A percentile compares a stretch with the other conserved stretches of the same genome.
Evolutionary conservation across 2,888 invertebrate species (phyloP).

Genomic region (Ceraclea dissimilis): DNA sequence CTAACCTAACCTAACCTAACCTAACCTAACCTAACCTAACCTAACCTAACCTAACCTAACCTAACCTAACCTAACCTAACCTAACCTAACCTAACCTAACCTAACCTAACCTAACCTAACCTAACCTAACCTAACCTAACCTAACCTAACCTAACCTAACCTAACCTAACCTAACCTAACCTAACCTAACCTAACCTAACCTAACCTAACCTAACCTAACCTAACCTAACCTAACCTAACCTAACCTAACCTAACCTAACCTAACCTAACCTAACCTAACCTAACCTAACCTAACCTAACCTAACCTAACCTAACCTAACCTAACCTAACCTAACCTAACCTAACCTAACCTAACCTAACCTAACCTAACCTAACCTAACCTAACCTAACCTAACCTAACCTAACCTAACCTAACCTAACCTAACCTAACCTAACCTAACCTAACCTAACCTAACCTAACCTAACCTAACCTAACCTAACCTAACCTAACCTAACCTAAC

Average conservation of each 20-base stretch:
- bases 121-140: too few species aligned
- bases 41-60: neutral
- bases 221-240: constrained; percentile 5
- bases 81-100: neutral
- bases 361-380: too few species aligned
- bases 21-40: neutral
- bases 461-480: too few species aligned
- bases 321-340: too few species aligned
- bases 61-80: neutral
- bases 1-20: neutral
- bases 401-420: too few species aligned
- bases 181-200: constrained; percentile 12
- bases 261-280: constrained; percentile 8
- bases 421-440: too few species aligned
- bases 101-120: neutral
- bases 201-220: too few species aligned
- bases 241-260: constrained; percentile 7
- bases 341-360: too few species aligned
- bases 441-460: too few species aligned
- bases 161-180: constrained; percentile 6
- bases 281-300: constrained; percentile 13
- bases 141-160: constrained; percentile 1
- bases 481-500: too few species aligned
- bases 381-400: too few species aligned
- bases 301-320: constrained; percentile 11